A percentile compares a stretch with the other conserved stretches of the same genome.
phyloP scores from a whole-genome alignment of 2,797 vertebrate genomes.

The Sarcophilus harrisii region DNA sequence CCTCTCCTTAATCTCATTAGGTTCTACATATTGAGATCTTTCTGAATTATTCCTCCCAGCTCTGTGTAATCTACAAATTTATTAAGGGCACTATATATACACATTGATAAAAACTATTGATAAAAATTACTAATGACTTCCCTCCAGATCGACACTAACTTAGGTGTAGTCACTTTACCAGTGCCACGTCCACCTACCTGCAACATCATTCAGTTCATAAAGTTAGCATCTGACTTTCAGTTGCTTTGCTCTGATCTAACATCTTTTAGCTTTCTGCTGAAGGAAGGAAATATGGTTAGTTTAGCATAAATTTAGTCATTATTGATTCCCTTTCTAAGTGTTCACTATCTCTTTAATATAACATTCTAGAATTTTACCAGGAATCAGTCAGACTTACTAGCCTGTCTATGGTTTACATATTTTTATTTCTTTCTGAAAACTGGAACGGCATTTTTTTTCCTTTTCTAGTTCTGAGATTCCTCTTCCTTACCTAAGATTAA shows the following conservation, averaged over 20 bases:
- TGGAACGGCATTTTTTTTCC: background rate
- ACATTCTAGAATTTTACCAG: background rate
- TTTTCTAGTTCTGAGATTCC: background rate
- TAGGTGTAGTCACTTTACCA: background rate
- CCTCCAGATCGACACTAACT: background rate
- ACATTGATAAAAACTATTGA: background rate
- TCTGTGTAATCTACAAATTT: background rate
- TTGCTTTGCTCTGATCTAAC: background rate
- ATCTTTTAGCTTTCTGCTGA: background rate
- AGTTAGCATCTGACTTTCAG: background rate
- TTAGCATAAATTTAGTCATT: background rate
- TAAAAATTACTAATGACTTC: background rate
- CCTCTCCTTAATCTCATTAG: background rate
- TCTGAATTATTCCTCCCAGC: background rate
- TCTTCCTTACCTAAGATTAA: background rate
- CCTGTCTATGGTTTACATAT: background rate
- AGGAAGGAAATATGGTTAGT: background rate
- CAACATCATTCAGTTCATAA: background rate
- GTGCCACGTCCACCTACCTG: background rate
- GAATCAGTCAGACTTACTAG: background rate
- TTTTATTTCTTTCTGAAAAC: background rate
- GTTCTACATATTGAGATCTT: background rate
- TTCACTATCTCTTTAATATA: background rate
- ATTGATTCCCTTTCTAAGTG: background rate
- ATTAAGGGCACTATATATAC: background rate